Base-by-base conservation (phyloP, 2,113 vertebrate species). In the Pseudopipra pipra region DNA sequence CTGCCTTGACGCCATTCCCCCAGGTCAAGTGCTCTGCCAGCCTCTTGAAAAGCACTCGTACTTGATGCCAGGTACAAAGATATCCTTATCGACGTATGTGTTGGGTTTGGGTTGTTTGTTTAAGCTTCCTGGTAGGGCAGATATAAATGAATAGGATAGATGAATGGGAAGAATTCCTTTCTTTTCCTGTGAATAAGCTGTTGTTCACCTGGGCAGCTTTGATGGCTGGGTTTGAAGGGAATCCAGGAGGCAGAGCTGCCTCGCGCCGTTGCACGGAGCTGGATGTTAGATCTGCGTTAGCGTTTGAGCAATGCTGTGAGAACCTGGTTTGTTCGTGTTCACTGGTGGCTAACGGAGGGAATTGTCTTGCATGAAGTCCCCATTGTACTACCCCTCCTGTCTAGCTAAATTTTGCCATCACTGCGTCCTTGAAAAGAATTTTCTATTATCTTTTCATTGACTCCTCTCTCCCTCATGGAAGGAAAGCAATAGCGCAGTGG, bases 381-480 rank as follows among this genome's bases (percentile, higher is more conserved):
- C 70, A 58, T 81, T 93, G 81, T 89, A 27, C 66, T 89, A 37
- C 70, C 55, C 25, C 84, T 94, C 66, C 85, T 71, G 78, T 90
- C 94, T 95, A 37, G 88, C 85, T 93, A 72, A 78, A 87, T 95
- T 92, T 92, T 74, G 51, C 86, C 59, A n/a, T 89, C 14, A 0
- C 81, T 35, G 68, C 12, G 33, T 92, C 94, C 90, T 94, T 95
- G 95, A 95, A 96, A 94, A 75, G 89, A 95, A 78, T 95, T 95
- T 95, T 84, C 91, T 80, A 88, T 97, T 97, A 95, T 93, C 74
- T 59, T 81, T 91, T 95, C 93, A 95, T 91, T 94, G 93, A 97
- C 92, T 97, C 58, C 91, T 25, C n/a, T 93, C 62, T 96, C 90
- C 88, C 95, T 93, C 3, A 66, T 77, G 93, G 88, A 96, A 83